A percentile compares a stretch with the other conserved stretches of the same genome.
Evolutionary conservation across 2,888 invertebrate species (phyloP).

Genomic region (Harmothoe impar): DNA sequence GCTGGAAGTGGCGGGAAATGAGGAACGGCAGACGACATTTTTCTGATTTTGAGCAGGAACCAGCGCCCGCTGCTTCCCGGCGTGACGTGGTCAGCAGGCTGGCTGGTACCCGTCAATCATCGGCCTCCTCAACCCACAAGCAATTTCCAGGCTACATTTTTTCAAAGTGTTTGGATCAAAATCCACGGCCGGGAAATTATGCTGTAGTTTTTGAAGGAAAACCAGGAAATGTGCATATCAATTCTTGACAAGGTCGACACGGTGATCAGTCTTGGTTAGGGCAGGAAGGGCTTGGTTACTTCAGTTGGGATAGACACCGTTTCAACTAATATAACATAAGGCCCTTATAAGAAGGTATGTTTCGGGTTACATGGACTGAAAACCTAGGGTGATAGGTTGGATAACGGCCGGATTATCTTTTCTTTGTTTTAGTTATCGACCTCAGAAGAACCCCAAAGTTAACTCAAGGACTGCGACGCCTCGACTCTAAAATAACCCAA

Average conservation of each 20-base stretch:
- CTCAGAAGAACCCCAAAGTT: too few species aligned
- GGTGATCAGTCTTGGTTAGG: constrained; percentile 8
- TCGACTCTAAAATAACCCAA: too few species aligned
- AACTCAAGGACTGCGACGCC: too few species aligned
- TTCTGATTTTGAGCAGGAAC: neutral
- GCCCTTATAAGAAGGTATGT: too few species aligned
- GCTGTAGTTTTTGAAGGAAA: neutral
- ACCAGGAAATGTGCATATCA: neutral
- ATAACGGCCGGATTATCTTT: too few species aligned
- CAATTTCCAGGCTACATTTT: neutral
- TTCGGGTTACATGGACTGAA: too few species aligned
- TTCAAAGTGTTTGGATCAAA: neutral
- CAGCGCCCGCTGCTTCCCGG: neutral
- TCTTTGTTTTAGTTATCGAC: too few species aligned
- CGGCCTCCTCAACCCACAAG: neutral
- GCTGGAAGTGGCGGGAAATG: neutral
- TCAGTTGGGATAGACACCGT: neutral
- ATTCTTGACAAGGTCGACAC: neutral
- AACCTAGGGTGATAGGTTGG: too few species aligned
- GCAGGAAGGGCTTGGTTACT: neutral
- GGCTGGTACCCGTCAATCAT: neutral
- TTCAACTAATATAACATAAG: too few species aligned
- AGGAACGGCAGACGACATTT: constrained; percentile 13
- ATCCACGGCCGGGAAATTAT: neutral
- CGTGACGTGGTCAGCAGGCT: neutral